Percentiles rank a stretch among this genome's conserved stretches.
Evolutionary conservation across 2,888 invertebrate genomes (phyloP).

Genomic region (Arenicola marina): DNA sequence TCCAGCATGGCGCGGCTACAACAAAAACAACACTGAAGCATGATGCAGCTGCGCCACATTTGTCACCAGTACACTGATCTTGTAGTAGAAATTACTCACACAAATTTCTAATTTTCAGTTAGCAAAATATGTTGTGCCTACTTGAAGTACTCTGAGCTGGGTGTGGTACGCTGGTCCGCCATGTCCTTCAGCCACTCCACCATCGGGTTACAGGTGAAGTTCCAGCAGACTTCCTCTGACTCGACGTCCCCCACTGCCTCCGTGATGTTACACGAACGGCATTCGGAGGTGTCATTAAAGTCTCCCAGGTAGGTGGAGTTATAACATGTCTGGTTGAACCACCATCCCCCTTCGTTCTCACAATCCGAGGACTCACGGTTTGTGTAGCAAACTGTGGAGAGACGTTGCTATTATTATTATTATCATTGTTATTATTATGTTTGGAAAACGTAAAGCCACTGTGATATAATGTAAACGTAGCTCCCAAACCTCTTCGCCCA

Average conservation of each 20-base stretch:
- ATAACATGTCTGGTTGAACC: conserved; percentile 33
- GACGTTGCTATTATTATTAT: too few relatives aligned
- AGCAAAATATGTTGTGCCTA: too few relatives aligned
- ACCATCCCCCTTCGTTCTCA: conserved; percentile 15
- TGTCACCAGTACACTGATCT: too few relatives aligned
- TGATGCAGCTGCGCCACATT: neutral
- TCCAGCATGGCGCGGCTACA: conserved; percentile 25
- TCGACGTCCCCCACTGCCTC: too few relatives aligned
- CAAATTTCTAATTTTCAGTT: too few relatives aligned
- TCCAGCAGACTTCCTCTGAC: neutral
- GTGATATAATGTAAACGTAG: too few relatives aligned
- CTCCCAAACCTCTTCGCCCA: too few relatives aligned
- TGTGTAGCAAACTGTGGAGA: conserved; percentile 29
- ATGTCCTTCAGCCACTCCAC: conserved; percentile 5
- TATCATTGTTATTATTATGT: too few relatives aligned
- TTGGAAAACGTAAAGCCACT: too few relatives aligned
- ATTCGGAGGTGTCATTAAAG: conserved; percentile 4
- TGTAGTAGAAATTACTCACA: too few relatives aligned
- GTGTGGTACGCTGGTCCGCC: conserved; percentile 12
- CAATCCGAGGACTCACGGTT: conserved; percentile 24
- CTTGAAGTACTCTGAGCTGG: conserved; percentile 36
- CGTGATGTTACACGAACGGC: too few relatives aligned
- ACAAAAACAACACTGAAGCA: neutral
- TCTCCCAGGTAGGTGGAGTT: conserved; percentile 21
- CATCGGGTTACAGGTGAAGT: conserved; percentile 3